Evolutionary conservation across 2,113 vertebrate species (phyloP), one percentile per base, ranked within the genome.

Genomic region (Bostrychus sinensis): DNA sequence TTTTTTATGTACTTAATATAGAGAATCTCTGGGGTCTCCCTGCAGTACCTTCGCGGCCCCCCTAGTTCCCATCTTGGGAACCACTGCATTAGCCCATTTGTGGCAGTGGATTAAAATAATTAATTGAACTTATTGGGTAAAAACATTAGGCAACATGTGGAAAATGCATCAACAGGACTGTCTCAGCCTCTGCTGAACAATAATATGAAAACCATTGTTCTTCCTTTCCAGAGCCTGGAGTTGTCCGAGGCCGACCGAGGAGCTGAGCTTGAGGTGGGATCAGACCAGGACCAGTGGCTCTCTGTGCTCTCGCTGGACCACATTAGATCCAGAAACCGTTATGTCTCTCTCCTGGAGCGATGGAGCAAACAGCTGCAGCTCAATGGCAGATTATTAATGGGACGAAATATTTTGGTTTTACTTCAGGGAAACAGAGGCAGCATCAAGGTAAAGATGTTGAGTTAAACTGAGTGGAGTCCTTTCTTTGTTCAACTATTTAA

Each of bases 341-440:
- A 84, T 43, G 0, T 72, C 0, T 25, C 57, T 2, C 54, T 72
- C 23, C 60, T 86, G 62, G 45, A 81, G 62, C 66, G 70, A 53
- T 86, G 84, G 84, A 72, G 36, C 28, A 59, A 61, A 38, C 65
- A 77, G 65, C 79, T 82, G 34, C 79, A 84, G 51, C 74, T 86
- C 16, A 20, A 25, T 28, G 77, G 71, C 16, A 66, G 50, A 13
- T 11, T 86, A 1, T 23, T 86, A 28, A 46, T 81, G 16, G 84
- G 84, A 30, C 56, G 2, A 0, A 23, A 17, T 3, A 81, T 83
- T 38, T 66, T 83, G 22, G 20, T 86, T 3, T n/a, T 83, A 8
- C 60, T 86, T 14, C 78, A 74, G 66, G 84, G 84, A 63, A 30
- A 7, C 34, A 64, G 62, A 55, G 0, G 28, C 7, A 46, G 43